Percentiles rank a stretch among this genome's conserved stretches.
Conservation (phyloP, 2,797 vertebrate species). For the Peromyscus nudipes region DNA sequence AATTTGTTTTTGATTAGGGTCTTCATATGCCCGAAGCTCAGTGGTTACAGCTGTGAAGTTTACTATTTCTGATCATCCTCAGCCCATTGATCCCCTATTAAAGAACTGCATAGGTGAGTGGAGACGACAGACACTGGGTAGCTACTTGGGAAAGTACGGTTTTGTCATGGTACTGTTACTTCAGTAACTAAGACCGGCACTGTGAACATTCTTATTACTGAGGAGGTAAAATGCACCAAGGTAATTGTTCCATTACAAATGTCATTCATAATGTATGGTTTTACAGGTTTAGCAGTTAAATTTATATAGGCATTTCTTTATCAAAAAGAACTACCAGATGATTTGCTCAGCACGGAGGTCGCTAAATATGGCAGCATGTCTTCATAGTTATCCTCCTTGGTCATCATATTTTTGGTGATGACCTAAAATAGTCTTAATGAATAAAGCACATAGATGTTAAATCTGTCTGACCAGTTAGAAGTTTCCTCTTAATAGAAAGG, state of each 20-base stretch:
- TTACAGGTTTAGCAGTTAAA: not conserved
- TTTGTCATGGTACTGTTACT: not conserved
- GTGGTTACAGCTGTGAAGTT: conserved; percentile 99
- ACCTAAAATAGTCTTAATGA: conserved; percentile 25
- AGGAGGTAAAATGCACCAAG: conserved; percentile 11
- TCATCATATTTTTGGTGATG: not conserved
- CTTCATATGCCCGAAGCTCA: conserved; percentile 97
- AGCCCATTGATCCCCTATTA: conserved; percentile 97
- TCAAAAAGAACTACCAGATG: conserved; percentile 40
- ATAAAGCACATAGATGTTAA: not conserved
- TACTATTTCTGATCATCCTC: conserved; percentile 99
- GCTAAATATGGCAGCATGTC: not conserved
- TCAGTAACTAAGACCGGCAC: conserved; percentile 1
- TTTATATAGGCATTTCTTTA: not conserved
- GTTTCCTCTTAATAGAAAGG: not conserved
- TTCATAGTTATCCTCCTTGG: not conserved
- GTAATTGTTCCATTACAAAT: conserved; percentile 53
- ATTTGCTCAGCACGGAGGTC: conserved; percentile 62
- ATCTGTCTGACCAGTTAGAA: not conserved
- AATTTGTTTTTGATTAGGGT: conserved; percentile 89
- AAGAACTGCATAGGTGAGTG: conserved; percentile 98
- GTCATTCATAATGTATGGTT: not conserved
- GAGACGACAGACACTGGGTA: not conserved
- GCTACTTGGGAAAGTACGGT: not conserved
- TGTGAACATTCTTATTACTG: not conserved